Percentiles rank a stretch among this genome's conserved stretches.
Conservation (phyloP, 2,113 vertebrate genomes). For the Glaucomys volans region DNA sequence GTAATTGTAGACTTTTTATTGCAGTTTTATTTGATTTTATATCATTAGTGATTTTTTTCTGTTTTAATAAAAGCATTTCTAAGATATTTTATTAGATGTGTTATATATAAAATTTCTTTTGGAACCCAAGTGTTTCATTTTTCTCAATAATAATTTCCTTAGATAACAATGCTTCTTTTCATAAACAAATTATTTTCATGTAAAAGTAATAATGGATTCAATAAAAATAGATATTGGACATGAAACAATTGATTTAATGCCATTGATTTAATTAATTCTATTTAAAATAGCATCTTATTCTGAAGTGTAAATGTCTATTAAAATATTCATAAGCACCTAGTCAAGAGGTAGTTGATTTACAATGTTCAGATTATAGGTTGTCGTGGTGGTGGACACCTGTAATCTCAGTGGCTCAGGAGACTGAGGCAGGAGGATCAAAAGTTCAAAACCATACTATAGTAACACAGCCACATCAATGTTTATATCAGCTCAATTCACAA, state of each 20-base stretch:
- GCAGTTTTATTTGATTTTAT: neutral
- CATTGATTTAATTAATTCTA: conserved; percentile 74
- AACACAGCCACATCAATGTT: no score
- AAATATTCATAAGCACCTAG: conserved; percentile 71
- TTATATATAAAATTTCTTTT: neutral
- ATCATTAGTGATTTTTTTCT: neutral
- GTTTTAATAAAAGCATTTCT: neutral
- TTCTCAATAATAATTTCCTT: conserved; percentile 10
- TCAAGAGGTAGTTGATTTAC: conserved; percentile 63
- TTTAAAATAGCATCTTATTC: conserved; percentile 69
- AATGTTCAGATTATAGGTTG: neutral
- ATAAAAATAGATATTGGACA: neutral
- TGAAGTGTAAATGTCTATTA: conserved; percentile 72
- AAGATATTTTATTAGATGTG: neutral
- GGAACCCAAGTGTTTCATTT: conserved; percentile 42
- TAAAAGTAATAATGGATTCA: neutral
- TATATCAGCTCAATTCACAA: no score
- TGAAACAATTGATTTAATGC: neutral
- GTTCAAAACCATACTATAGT: no score
- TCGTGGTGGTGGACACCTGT: no score
- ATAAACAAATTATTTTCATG: neutral
- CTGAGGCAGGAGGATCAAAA: no score
- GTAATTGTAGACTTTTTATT: neutral
- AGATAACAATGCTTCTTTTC: neutral
- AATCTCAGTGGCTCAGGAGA: no score